These are phyloP conservation scores for Meleagris gallopavo DNA, from an alignment of 2,113 vertebrate genomes.

Conservation along the genomic window DNA sequence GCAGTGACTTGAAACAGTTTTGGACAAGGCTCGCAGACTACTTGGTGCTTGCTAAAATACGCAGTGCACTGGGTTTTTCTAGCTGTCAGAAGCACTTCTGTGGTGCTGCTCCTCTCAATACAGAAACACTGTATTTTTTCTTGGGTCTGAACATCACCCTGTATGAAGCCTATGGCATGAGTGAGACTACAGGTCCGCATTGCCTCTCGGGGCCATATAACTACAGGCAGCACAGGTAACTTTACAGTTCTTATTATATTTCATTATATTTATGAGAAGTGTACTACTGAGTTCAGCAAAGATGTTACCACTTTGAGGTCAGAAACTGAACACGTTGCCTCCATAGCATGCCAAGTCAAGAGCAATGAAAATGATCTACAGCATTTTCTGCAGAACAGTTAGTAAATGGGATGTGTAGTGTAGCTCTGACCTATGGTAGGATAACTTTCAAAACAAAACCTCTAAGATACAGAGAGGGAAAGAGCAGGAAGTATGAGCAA, in stretches of 20 bases:
- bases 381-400: not conserved
- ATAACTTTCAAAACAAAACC: not conserved
- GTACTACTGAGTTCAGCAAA: not conserved
- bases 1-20: constrained; percentile 83
- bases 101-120: constrained; percentile 86
- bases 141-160: constrained; percentile 86
- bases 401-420: not conserved
- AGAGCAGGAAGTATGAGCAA: not conserved
- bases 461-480: not conserved
- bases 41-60: constrained; percentile 86
- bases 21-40: constrained; percentile 81
- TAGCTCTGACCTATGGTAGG: not conserved
- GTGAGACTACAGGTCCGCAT: constrained; percentile 88
- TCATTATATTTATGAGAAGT: not conserved
- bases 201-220: constrained; percentile 84
- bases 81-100: constrained; percentile 86
- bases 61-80: constrained; percentile 82
- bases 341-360: fast-evolving
- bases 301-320: not conserved
- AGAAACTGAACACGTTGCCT: not conserved
- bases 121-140: constrained; percentile 86
- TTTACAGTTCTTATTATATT: not conserved
- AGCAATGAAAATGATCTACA: not conserved
- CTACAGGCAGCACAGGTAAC: constrained; percentile 84
- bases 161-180: constrained; percentile 90